These are phyloP conservation scores for Rhynchonycteris naso DNA, from an alignment of 2,797 vertebrate species.

Conservation along the genomic window DNA sequence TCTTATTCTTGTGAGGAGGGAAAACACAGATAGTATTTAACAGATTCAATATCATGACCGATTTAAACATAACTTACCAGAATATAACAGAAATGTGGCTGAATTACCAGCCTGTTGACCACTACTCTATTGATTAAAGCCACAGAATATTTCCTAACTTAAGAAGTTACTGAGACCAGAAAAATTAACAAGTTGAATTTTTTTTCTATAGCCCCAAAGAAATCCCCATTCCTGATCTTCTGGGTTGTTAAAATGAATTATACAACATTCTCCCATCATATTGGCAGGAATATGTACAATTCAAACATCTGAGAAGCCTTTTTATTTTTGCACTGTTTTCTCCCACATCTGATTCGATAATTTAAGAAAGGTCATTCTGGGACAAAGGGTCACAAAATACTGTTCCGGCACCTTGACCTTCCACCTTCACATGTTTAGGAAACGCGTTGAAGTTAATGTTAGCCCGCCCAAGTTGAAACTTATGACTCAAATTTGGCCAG, in stretches of 20 bases:
- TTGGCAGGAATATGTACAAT: background rate
- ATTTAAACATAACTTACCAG: conserved; percentile 14
- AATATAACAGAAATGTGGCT: conserved; percentile 37
- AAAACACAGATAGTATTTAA: background rate
- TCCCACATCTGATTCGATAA: conserved; percentile 46
- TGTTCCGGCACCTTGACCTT: conserved; percentile 54
- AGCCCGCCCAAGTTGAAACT: conserved; percentile 78
- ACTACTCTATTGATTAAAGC: background rate
- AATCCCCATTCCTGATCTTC: background rate
- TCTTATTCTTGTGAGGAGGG: background rate
- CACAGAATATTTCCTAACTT: conserved; percentile 18
- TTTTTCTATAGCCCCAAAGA: background rate
- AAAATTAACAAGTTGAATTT: background rate
- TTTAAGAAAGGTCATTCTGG: conserved; percentile 59
- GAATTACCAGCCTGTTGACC: background rate
- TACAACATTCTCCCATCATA: conserved; percentile 24
- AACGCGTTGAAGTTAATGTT: conserved; percentile 41
- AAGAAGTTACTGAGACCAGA: background rate
- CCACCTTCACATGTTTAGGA: conserved; percentile 54
- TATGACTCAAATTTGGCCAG: conserved; percentile 69
- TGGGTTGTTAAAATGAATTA: conserved; percentile 5
- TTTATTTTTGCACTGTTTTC: conserved; percentile 51
- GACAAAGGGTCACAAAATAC: conserved; percentile 71
- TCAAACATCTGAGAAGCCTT: conserved; percentile 60
- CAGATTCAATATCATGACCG: background rate